Percentiles rank a stretch among this genome's conserved stretches.
phyloP scores from a whole-genome alignment of 2,888 invertebrate species.

The Clostera curtula region DNA sequence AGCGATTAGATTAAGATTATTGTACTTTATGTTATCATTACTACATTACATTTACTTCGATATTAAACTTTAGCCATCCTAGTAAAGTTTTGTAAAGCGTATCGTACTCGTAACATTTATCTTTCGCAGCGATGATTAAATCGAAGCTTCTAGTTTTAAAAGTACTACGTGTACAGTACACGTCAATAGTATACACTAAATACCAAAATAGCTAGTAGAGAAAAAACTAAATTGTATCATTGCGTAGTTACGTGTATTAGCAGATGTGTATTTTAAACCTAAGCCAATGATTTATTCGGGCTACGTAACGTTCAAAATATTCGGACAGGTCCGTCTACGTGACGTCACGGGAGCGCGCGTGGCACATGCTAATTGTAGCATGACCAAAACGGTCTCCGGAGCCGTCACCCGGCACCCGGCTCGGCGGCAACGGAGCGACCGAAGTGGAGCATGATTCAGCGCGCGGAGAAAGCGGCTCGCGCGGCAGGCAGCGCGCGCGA shows the following conservation, averaged over 20 bases:
- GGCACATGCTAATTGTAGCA: conserved; percentile 64
- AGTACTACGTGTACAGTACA: background rate
- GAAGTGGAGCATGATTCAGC: conserved; percentile 61
- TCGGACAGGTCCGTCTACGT: conserved; percentile 51
- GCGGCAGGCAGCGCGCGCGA: conserved; percentile 21
- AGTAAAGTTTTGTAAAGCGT: conserved; percentile 2
- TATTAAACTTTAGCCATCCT: too few species aligned
- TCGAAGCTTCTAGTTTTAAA: conserved; percentile 2
- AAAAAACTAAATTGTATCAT: conserved; percentile 25
- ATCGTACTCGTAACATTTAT: conserved; percentile 5
- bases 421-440: conserved; percentile 33
- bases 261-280: conserved; percentile 51
- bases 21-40: too few species aligned
- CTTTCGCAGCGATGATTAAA: conserved; percentile 9
- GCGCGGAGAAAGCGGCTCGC: conserved; percentile 29
- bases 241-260: conserved; percentile 49
- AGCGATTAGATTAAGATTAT: too few species aligned
- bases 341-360: conserved; percentile 66
- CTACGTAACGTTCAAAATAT: conserved; percentile 59
- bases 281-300: conserved; percentile 51
- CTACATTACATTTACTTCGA: too few species aligned
- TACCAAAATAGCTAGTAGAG: conserved; percentile 26
- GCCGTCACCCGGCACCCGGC: conserved; percentile 37
- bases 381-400: conserved; percentile 61
- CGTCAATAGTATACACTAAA: conserved; percentile 8